Evolutionary conservation across 2,113 vertebrate genomes (phyloP).

Genomic region (Lepus americanus): DNA sequence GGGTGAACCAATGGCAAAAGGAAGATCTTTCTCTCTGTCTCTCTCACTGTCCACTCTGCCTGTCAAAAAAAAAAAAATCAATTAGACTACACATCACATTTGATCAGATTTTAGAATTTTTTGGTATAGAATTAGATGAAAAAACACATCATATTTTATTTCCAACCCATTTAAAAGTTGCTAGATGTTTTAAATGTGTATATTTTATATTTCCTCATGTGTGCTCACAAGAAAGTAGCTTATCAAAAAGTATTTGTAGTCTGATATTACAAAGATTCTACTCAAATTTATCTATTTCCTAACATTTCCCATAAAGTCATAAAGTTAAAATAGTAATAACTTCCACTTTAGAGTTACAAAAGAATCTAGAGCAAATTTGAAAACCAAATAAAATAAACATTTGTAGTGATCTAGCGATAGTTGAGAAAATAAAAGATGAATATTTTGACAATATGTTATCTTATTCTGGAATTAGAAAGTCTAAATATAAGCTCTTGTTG

Average conservation of each 20-base stretch:
- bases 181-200: slow-evolving; percentile 11
- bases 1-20: too few species aligned
- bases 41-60: too few species aligned
- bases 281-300: slow-evolving; percentile 15
- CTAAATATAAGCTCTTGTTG: not conserved
- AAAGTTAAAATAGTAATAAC: slow-evolving; percentile 49
- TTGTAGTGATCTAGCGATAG: not conserved
- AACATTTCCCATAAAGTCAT: not conserved
- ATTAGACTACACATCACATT: slow-evolving; percentile 10
- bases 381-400: slow-evolving; percentile 6
- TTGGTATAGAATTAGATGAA: slow-evolving; percentile 44
- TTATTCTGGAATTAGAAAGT: slow-evolving; percentile 37
- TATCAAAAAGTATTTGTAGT: not conserved
- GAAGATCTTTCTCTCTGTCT: too few species aligned
- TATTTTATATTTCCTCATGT: slow-evolving; percentile 35
- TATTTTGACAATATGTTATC: not conserved
- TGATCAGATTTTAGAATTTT: not conserved
- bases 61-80: slow-evolving; percentile 27
- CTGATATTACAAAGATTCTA: not conserved
- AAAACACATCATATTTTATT: slow-evolving; percentile 29
- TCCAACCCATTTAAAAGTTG: not conserved
- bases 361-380: slow-evolving; percentile 57
- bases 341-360: slow-evolving; percentile 16
- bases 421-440: not conserved
- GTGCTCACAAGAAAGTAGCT: not conserved